Evolutionary conservation across 2,113 vertebrate genomes (phyloP).

Genomic region (Melospiza melodia): DNA sequence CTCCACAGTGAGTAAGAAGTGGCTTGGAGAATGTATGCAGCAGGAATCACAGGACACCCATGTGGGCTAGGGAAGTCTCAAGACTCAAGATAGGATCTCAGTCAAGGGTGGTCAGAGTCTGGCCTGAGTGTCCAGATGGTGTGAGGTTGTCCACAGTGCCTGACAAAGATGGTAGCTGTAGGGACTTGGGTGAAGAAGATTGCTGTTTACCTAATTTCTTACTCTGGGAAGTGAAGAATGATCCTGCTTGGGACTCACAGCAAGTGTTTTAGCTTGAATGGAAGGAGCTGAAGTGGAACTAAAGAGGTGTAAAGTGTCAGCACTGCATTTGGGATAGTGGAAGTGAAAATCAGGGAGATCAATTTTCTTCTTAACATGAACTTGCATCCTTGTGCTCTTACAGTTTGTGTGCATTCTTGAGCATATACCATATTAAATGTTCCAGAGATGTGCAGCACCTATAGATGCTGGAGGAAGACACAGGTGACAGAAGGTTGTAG

Average conservation of each 20-base stretch:
- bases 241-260: background rate
- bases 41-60: background rate
- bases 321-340: background rate
- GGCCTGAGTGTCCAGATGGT: background rate
- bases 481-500: background rate
- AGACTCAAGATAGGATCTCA: background rate
- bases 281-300: background rate
- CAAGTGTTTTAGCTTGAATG: background rate
- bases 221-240: background rate
- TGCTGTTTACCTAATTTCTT: background rate
- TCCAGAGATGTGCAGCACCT: background rate
- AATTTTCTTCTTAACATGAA: background rate
- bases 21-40: background rate
- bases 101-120: background rate
- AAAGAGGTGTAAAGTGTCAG: background rate
- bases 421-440: rapidly evolving
- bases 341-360: background rate
- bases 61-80: background rate
- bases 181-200: background rate
- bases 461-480: background rate
- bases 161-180: background rate
- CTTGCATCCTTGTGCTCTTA: background rate
- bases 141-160: background rate
- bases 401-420: background rate
- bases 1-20: background rate